Percentiles rank a stretch among this genome's conserved stretches.
Conservation (phyloP, 2,797 vertebrate genomes). For the Tiaroga cobitis region DNA sequence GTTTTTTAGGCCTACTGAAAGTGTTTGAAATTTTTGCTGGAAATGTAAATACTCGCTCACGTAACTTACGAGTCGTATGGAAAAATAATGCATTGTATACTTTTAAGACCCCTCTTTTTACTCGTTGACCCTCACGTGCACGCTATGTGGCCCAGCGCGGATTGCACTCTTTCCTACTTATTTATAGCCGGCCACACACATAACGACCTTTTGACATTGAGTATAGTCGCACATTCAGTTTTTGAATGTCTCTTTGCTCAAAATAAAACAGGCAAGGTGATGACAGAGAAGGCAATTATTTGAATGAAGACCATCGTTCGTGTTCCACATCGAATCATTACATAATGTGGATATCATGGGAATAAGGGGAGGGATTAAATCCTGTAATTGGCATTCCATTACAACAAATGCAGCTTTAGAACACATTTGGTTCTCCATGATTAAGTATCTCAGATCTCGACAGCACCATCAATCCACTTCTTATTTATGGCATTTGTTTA, state of each 20-base stretch:
- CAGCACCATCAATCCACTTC: neutral
- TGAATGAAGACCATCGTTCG: neutral
- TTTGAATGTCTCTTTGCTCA: neutral
- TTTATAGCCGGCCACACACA: conserved; percentile 67
- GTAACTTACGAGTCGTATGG: neutral
- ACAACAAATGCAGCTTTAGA: conserved; percentile 24
- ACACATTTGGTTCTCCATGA: neutral
- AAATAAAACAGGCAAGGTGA: conserved; percentile 11
- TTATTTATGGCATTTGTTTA: conserved; percentile 46
- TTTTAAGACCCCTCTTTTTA: neutral
- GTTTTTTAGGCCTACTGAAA: too few relatives aligned
- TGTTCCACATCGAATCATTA: neutral
- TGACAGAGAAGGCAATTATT: neutral
- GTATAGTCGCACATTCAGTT: neutral
- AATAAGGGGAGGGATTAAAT: neutral
- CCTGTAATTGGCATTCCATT: neutral
- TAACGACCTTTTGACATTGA: conserved; percentile 1
- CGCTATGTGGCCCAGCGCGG: conserved; percentile 65
- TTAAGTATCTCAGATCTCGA: neutral
- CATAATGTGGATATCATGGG: neutral
- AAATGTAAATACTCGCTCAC: neutral
- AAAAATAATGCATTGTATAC: neutral
- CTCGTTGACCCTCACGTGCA: conserved; percentile 59
- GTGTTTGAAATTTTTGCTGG: neutral
- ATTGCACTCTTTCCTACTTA: conserved; percentile 71